A percentile compares a stretch with the other conserved stretches of the same genome.
phyloP scores from a whole-genome alignment of 2,113 vertebrate species.

The Glaucidium brasilianum region DNA sequence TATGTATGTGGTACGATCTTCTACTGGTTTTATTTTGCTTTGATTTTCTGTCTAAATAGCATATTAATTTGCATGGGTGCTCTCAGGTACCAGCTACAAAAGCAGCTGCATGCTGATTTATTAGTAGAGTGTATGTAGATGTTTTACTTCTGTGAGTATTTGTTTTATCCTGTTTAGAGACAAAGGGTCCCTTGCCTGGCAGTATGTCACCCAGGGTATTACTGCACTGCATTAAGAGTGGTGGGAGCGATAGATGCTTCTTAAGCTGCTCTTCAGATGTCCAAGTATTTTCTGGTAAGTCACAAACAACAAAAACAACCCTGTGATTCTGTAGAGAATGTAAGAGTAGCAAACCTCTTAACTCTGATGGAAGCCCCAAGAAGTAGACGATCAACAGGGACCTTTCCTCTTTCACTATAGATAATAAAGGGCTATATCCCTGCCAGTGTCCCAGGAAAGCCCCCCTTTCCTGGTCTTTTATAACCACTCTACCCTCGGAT shows the following conservation, averaged over 20 bases:
- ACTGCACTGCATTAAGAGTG: conserved; percentile 88
- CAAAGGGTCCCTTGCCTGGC: conserved; percentile 76
- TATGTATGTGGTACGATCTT: not conserved
- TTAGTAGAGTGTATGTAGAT: not conserved
- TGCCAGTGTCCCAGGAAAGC: not conserved
- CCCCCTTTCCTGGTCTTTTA: conserved; percentile 2
- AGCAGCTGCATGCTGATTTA: not conserved
- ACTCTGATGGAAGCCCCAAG: not conserved
- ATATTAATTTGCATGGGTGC: not conserved
- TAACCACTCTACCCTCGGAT: not conserved
- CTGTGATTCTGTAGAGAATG: not conserved
- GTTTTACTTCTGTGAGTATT: conserved; percentile 64
- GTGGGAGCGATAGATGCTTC: conserved; percentile 88
- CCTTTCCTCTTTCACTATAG: not conserved
- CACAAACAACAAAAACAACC: not conserved
- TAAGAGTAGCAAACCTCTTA: not conserved
- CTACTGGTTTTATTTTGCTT: not conserved
- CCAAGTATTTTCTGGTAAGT: conserved; percentile 90
- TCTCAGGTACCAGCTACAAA: not conserved
- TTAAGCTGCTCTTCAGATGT: conserved; percentile 89
- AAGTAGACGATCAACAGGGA: not conserved
- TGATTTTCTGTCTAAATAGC: not conserved
- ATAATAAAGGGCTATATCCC: not conserved
- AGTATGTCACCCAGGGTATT: conserved; percentile 75
- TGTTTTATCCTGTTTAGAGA: conserved; percentile 84